Evolutionary conservation across 2,113 vertebrate species (phyloP).

Genomic region (Prietella phreatophila): DNA sequence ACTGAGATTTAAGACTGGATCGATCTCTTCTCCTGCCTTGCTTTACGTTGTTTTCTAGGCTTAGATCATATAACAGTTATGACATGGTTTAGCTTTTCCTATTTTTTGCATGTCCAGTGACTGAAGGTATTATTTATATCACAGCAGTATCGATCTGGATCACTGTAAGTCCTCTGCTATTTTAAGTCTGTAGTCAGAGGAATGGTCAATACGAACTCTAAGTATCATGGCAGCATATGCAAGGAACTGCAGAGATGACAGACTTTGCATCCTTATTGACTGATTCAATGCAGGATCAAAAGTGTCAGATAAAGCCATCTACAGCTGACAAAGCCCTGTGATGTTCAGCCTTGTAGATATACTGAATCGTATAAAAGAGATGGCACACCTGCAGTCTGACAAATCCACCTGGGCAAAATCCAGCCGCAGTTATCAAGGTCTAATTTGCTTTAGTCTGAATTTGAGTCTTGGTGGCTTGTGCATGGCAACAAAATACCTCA

Average conservation of each 20-base stretch:
- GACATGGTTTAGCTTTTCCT: not conserved
- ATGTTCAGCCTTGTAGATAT: conserved; percentile 43
- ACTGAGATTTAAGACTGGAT: not conserved
- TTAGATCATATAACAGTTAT: conserved; percentile 13
- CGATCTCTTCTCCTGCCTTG: not conserved
- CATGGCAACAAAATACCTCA: conserved; percentile 52
- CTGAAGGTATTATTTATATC: conserved; percentile 43
- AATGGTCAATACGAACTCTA: conserved; percentile 46
- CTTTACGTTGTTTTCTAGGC: not conserved
- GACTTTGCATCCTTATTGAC: conserved; percentile 34
- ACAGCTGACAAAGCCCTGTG: conserved; percentile 36
- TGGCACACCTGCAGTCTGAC: conserved; percentile 38
- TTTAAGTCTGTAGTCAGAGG: conserved; percentile 28
- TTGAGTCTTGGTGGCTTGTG: conserved; percentile 38
- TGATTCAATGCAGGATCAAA: conserved; percentile 49
- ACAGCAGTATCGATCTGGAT: conserved; percentile 47
- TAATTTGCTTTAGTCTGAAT: conserved; percentile 45
- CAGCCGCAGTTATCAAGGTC: conserved; percentile 18
- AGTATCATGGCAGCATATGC: conserved; percentile 30
- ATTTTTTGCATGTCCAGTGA: conserved; percentile 25
- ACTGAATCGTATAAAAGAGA: conserved; percentile 36
- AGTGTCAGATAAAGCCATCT: conserved; percentile 28
- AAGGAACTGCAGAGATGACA: conserved; percentile 35
- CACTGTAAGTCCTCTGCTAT: conserved; percentile 40
- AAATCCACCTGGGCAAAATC: conserved; percentile 36